Evolutionary conservation across 2,113 vertebrate species (phyloP).

Genomic region (Tachycineta bicolor): DNA sequence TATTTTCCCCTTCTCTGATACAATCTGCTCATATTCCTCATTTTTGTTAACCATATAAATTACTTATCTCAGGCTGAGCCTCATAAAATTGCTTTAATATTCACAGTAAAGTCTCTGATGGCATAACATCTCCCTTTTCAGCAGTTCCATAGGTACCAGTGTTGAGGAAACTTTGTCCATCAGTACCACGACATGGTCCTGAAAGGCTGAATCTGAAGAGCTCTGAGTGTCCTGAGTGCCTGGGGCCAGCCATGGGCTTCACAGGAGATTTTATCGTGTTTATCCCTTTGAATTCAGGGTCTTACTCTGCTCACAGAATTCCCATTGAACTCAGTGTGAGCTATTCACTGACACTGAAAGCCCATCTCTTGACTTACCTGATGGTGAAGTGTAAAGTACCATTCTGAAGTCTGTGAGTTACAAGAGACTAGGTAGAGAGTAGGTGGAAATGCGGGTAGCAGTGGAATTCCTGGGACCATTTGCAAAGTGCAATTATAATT

Average conservation of each 20-base stretch:
- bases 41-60: neutral
- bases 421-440: neutral
- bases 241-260: fast-evolving
- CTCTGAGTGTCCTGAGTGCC: neutral
- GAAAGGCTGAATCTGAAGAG: neutral
- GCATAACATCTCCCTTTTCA: neutral
- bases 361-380: neutral
- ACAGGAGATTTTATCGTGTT: neutral
- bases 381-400: neutral
- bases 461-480: neutral
- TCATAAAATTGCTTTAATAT: neutral
- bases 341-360: neutral
- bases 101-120: neutral
- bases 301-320: neutral
- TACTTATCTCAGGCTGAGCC: neutral
- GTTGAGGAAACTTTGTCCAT: neutral
- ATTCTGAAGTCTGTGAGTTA: neutral
- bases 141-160: neutral
- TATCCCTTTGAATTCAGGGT: neutral
- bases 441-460: neutral
- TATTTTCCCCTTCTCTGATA: neutral
- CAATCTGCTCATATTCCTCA: neutral
- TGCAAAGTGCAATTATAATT: neutral
- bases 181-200: neutral
- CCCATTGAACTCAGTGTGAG: neutral